phyloP scores from a whole-genome alignment of 2,797 vertebrate genomes.

The Silurus aristotelis region DNA sequence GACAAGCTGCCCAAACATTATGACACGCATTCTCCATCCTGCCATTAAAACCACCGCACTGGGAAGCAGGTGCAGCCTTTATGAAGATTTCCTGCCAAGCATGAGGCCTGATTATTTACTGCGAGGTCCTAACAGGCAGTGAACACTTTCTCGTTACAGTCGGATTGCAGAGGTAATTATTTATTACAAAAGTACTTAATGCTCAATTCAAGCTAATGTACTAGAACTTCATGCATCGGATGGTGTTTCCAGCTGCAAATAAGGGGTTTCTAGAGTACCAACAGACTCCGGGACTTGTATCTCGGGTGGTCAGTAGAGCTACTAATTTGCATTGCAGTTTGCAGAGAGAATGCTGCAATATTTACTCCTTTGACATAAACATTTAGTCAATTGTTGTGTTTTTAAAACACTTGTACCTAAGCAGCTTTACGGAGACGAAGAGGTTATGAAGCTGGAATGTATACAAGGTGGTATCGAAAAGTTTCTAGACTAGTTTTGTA shows the following conservation, averaged over 20 bases:
- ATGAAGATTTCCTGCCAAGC: slow-evolving; percentile 14
- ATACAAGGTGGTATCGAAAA: no score
- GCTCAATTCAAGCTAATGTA: not conserved
- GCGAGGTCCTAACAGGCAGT: not conserved
- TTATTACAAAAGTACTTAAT: not conserved
- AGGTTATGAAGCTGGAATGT: no score
- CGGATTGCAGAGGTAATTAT: slow-evolving; percentile 7
- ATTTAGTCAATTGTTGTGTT: no score
- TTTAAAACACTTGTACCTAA: no score
- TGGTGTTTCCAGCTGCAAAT: not conserved
- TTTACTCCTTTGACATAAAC: no score
- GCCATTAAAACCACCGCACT: not conserved
- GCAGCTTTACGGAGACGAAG: no score
- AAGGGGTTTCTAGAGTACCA: not conserved
- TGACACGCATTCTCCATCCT: not conserved
- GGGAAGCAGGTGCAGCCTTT: not conserved
- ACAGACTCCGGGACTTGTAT: not conserved
- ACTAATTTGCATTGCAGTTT: no score
- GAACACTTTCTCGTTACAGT: slow-evolving; percentile 22
- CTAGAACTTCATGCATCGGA: not conserved
- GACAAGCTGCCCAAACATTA: not conserved
- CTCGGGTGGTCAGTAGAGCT: no score
- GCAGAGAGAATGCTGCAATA: no score
- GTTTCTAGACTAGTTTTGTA: no score
- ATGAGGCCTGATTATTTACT: not conserved